phyloP scores from a whole-genome alignment of 2,888 invertebrate species.

The Xestia c-nigrum region DNA sequence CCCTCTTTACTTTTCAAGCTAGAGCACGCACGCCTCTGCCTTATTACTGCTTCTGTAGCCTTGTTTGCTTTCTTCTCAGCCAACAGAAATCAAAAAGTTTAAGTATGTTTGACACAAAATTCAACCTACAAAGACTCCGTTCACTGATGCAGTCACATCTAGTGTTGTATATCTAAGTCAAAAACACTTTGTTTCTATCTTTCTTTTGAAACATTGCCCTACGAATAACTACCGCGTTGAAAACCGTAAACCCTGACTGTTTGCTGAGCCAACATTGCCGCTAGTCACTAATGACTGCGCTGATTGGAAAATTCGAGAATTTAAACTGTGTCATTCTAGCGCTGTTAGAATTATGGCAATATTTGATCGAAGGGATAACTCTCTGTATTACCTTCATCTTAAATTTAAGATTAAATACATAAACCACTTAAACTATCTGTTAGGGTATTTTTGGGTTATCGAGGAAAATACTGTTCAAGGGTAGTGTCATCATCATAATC shows the following conservation, averaged over 20 bases:
- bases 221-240: conserved; percentile 3
- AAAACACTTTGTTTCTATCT: not conserved
- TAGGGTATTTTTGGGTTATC: too few species aligned
- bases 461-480: too few species aligned
- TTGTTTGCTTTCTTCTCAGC: too few species aligned
- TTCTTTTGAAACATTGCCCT: not conserved
- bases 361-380: too few species aligned
- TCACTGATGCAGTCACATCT: not conserved
- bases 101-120: not conserved
- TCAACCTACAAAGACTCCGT: not conserved
- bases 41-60: not conserved
- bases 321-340: not conserved
- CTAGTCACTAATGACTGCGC: not conserved
- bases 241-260: not conserved
- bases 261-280: conserved; percentile 14
- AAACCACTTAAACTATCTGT: too few species aligned
- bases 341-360: not conserved
- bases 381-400: too few species aligned
- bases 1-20: not conserved
- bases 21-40: not conserved
- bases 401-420: too few species aligned
- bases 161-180: not conserved
- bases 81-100: not conserved
- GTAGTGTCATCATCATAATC: too few species aligned
- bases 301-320: conserved; percentile 25